These are phyloP conservation scores for Paracanthobrama guichenoti DNA, from an alignment of 2,113 vertebrate genomes.

Conservation along the genomic window DNA sequence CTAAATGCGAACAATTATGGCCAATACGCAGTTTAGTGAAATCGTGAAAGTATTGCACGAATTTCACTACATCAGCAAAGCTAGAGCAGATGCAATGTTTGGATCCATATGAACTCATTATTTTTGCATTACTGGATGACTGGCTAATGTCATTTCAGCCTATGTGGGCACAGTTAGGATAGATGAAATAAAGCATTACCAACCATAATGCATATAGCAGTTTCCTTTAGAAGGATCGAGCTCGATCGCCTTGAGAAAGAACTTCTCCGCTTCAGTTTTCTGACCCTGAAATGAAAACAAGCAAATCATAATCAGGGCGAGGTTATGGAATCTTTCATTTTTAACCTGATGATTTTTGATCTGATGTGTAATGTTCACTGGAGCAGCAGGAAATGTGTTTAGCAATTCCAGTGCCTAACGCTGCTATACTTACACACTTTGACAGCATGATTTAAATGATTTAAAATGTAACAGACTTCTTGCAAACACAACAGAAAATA, in stretches of 20 bases:
- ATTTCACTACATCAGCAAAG: background rate
- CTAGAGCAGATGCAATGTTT: background rate
- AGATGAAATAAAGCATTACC: slow-evolving; percentile 60
- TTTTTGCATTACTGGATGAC: background rate
- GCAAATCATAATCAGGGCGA: slow-evolving; percentile 2
- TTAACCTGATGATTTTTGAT: background rate
- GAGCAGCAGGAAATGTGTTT: background rate
- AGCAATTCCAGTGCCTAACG: background rate
- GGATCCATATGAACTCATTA: background rate
- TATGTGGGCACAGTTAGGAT: background rate
- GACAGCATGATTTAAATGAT: background rate
- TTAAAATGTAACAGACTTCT: background rate
- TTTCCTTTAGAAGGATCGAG: slow-evolving; percentile 96
- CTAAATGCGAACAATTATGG: background rate
- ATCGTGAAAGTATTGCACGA: background rate
- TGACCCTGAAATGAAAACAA: slow-evolving; percentile 81
- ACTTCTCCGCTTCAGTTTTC: slow-evolving; percentile 92
- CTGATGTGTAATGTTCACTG: background rate
- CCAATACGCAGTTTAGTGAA: background rate
- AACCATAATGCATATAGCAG: slow-evolving; percentile 99
- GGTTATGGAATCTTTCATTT: background rate
- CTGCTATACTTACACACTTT: background rate
- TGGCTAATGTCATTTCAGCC: background rate
- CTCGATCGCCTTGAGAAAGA: slow-evolving; percentile 95
- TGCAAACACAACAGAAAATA: background rate